A percentile compares a stretch with the other conserved stretches of the same genome.
phyloP scores from a whole-genome alignment of 2,797 vertebrate genomes.

The Urocyon cinereoargenteus region DNA sequence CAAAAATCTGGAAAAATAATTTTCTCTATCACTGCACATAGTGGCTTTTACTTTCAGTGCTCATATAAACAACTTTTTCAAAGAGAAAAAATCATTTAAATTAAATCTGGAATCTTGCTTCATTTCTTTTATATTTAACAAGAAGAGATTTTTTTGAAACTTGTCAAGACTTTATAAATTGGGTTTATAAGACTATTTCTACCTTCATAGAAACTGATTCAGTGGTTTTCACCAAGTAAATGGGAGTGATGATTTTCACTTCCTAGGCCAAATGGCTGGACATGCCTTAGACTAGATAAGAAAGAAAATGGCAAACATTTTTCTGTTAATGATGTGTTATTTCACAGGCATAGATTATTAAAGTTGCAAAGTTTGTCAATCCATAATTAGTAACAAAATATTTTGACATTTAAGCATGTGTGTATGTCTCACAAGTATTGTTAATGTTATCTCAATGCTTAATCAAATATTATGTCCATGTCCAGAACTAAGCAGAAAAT shows the following conservation, averaged over 20 bases:
- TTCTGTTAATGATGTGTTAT: neutral
- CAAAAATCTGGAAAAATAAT: conserved; percentile 59
- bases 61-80: conserved; percentile 30
- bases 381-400: conserved; percentile 32
- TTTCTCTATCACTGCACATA: conserved; percentile 41
- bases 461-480: neutral
- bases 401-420: neutral
- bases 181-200: neutral
- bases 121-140: conserved; percentile 42
- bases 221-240: conserved; percentile 6
- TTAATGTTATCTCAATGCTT: neutral
- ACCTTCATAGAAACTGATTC: neutral
- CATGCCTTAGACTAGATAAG: neutral
- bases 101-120: conserved; percentile 35
- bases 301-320: neutral
- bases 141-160: neutral
- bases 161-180: conserved; percentile 30
- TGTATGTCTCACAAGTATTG: neutral
- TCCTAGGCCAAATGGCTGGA: neutral
- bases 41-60: conserved; percentile 13
- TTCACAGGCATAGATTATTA: neutral
- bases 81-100: conserved; percentile 57
- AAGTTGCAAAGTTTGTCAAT: neutral
- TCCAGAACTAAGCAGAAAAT: neutral
- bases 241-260: neutral